Base-by-base conservation (phyloP, 2,113 vertebrate genomes). In the Psettodes erumei region DNA sequence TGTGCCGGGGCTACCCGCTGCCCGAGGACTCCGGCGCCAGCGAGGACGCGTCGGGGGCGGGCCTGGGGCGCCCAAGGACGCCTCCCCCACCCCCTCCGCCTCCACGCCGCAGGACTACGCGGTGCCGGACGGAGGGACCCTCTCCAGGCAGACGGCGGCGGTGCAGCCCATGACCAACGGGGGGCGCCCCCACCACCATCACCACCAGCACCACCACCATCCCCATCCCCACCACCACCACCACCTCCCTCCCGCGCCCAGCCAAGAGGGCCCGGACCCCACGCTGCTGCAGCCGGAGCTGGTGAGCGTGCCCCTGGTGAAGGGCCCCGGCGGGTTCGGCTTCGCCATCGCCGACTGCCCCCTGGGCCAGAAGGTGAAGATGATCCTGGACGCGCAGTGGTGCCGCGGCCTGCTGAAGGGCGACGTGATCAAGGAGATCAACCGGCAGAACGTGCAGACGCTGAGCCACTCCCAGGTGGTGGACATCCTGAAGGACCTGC, bases 371-470 rank as follows among this genome's bases (percentile, higher is more conserved):
- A 99, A 99, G 90, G 98, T 99, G 77, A 99, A 98, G 91, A 99
- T 99, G 97, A 98, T 99, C 90, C 86, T 99, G 91, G 98, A 99
- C 25, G 97, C 96, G 13, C 97, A 99, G 92, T 99, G 97, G 97
- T 99, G 98, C 88, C 96, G 95, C 9, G 98, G 97, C 59, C 91
- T 99, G 75, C 93, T 98, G 85, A 99, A 99, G 75, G 97, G 98
- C 2, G 98, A 99, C 0, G 94, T 99, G 10, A 97, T 99, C 91
- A 97, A 98, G 89, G 97, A 99, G 90, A 97, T 99, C 75, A 98
- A 96, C 92, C 93, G 96, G 8, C 97, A 97, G 90, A 98, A 99
- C 0, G 97, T 99, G 1, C 98, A 99, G 90, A 96, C 91, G 27
- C 77, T 99, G 88, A 97, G 94, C 23, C 98, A 99, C 73, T 92